Evolutionary conservation across 2,888 invertebrate species (phyloP).

Genomic region (Anticlea derivata): DNA sequence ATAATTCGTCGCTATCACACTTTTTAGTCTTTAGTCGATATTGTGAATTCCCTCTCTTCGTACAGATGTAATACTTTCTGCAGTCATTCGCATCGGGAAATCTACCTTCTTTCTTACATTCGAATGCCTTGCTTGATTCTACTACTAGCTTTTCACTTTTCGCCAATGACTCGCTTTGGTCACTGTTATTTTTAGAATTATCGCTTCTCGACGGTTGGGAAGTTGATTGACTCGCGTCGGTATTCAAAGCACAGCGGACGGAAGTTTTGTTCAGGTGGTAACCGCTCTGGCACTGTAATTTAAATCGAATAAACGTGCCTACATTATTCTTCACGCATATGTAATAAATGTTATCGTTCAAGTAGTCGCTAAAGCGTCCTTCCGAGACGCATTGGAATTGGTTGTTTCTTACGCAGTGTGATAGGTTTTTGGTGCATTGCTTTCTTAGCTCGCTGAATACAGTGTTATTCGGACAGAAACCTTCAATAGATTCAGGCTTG

Average conservation of each 20-base stretch:
- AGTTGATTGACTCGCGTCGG: constrained; percentile 26
- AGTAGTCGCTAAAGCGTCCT: constrained; percentile 67
- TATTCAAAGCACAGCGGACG: constrained; percentile 53
- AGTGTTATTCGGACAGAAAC: constrained; percentile 66
- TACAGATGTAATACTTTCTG: constrained; percentile 74
- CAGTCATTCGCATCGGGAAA: constrained; percentile 60
- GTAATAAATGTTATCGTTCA: constrained; percentile 67
- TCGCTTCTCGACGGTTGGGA: constrained; percentile 32
- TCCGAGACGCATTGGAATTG: constrained; percentile 73
- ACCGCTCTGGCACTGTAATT: constrained; percentile 64
- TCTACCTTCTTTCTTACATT: constrained; percentile 44
- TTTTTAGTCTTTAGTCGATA: constrained; percentile 61
- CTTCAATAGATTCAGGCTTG: constrained; percentile 50
- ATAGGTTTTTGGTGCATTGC: constrained; percentile 73
- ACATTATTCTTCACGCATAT: constrained; percentile 62
- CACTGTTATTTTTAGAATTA: constrained; percentile 38
- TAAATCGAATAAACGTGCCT: constrained; percentile 57
- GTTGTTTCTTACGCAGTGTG: constrained; percentile 74
- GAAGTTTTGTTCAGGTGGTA: constrained; percentile 60
- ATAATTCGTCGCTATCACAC: constrained; percentile 71
- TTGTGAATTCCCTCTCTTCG: constrained; percentile 49
- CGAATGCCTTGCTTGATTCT: constrained; percentile 27
- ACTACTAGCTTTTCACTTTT: constrained; percentile 19
- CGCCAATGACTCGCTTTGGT: constrained; percentile 28
- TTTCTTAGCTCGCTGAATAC: constrained; percentile 73